phyloP scores from a whole-genome alignment of 2,888 invertebrate genomes.

The Norana najaformis region DNA sequence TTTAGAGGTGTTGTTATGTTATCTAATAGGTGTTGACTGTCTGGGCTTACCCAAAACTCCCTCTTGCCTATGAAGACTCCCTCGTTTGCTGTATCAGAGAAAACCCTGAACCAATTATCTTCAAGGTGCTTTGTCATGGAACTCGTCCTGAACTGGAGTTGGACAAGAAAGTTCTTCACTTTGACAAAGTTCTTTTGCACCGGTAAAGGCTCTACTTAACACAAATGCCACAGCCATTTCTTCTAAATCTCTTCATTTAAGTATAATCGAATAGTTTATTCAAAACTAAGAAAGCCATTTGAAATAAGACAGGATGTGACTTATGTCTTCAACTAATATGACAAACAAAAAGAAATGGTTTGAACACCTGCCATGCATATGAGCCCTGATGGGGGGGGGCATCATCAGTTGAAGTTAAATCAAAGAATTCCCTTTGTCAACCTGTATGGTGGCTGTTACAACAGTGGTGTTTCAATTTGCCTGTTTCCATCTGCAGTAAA shows the following conservation, averaged over 20 bases:
- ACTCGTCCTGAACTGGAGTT: slow-evolving; percentile 61
- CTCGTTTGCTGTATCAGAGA: slow-evolving; percentile 62
- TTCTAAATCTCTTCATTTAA: not conserved
- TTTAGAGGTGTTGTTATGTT: not conserved
- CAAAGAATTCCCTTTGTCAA: not conserved
- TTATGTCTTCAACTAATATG: not conserved
- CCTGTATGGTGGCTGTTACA: not conserved
- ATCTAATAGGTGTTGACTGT: slow-evolving; percentile 53
- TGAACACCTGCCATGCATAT: no score
- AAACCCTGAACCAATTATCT: slow-evolving; percentile 62
- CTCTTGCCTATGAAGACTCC: slow-evolving; percentile 59
- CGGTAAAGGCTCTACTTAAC: slow-evolving; percentile 49
- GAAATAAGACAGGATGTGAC: not conserved
- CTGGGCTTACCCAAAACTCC: slow-evolving; percentile 61
- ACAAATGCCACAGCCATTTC: not conserved
- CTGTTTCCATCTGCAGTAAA: slow-evolving; percentile 57
- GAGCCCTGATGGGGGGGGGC: no score
- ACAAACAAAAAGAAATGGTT: no score
- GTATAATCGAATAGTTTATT: not conserved
- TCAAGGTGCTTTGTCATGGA: slow-evolving; percentile 60
- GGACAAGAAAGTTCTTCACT: slow-evolving; percentile 61
- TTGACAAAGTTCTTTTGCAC: slow-evolving; percentile 63
- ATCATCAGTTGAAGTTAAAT: not conserved
- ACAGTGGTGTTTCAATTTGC: not conserved
- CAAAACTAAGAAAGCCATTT: not conserved